Evolutionary conservation across 2,797 vertebrate genomes (phyloP), one percentile per base, ranked within the genome.

Genomic region (Pseudopleuronectes americanus): DNA sequence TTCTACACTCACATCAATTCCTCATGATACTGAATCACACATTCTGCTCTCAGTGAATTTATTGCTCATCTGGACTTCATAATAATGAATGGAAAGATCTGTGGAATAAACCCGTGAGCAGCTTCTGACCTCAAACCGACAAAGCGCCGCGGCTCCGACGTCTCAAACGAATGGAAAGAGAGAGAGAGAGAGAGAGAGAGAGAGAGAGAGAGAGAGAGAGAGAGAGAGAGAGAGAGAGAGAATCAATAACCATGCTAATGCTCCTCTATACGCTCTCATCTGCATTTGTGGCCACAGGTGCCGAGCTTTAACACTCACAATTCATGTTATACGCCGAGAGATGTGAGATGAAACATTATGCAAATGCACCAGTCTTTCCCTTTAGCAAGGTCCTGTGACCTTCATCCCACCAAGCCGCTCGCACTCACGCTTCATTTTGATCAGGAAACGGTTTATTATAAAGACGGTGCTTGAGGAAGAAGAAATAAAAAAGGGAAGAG

Each of bases 341-440:
- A 80, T 64, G 64, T 23, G 87, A 84, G 75, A 81, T 83, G 70
- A 87, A 86, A 80, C 71, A 74, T 74, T 79, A 86, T 92, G 85
- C 68, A 88, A 85, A 92, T 84, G 64, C 43, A 45, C 6, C 51
- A 2, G 63, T 55, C 23, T 59, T 80, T 77, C 72, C 83, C 82
- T 70, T 70, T 26, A 84, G 80, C 79, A 57, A 80, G 69, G 70
- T 84, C 71, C 53, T 55, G 59, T 83, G 82, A 90, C 89, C 88
- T 86, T 81, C 77, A 74, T 79, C 69, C 63, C 24, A 53, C 65
- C 73, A 73, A 82, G 64, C 67, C 43, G 8, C 76, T 76, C 60
- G 14, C 62, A 58, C 57, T 68, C 43, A 5, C 23, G 26, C n/a
- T 58, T 81, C 36, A 74, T 80, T 73, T 78, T 79, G 62, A 87